phyloP scores from a whole-genome alignment of 2,888 invertebrate species.

The Hydrotaea diabolus region DNA sequence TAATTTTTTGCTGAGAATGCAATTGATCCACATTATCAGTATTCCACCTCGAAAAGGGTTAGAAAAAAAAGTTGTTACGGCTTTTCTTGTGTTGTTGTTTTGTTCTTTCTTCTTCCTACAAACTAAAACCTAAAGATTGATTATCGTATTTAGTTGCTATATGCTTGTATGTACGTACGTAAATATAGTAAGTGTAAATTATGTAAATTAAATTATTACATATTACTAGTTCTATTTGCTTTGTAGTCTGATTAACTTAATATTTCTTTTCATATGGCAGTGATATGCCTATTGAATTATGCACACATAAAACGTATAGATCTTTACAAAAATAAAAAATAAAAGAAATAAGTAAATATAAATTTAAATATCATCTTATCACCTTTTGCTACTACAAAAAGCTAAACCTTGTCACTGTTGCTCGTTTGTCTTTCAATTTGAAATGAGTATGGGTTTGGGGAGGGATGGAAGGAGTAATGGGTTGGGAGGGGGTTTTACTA shows the following conservation, averaged over 20 bases:
- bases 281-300: constrained; percentile 63
- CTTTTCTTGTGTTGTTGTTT: too few relatives aligned
- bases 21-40: constrained; percentile 43
- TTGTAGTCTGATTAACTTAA: constrained; percentile 28
- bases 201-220: constrained; percentile 20
- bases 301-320: constrained; percentile 39
- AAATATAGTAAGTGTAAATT: neutral
- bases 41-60: neutral
- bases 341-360: neutral
- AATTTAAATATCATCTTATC: constrained; percentile 60
- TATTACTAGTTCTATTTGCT: constrained; percentile 19
- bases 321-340: constrained; percentile 12
- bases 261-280: constrained; percentile 55
- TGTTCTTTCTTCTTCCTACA: constrained; percentile 7
- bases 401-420: constrained; percentile 60
- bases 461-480: neutral
- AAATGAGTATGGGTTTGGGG: neutral
- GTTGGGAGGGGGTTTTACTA: neutral
- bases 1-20: constrained; percentile 58
- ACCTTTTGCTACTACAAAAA: constrained; percentile 53
- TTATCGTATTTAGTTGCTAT: constrained; percentile 48
- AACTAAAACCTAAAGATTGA: constrained; percentile 60
- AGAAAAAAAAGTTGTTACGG: neutral
- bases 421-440: constrained; percentile 58
- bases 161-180: neutral